phyloP scores from a whole-genome alignment of 2,113 vertebrate species.

The Mormyrus iriodes region DNA sequence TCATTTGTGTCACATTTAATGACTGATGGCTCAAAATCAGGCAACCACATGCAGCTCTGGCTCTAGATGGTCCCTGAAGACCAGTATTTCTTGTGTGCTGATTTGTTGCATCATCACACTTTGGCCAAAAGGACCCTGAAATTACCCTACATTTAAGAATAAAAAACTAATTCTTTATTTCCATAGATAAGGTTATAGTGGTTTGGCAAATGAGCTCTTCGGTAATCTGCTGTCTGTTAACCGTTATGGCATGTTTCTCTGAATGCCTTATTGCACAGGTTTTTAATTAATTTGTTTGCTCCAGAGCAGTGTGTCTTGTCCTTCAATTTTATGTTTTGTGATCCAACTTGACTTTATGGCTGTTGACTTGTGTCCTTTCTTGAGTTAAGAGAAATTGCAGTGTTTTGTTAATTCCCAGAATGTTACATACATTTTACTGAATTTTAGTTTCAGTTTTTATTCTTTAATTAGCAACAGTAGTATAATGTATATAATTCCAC shows the following conservation, averaged over 20 bases:
- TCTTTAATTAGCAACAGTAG: not conserved
- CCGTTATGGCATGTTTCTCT: not conserved
- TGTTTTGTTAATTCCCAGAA: not conserved
- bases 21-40: not conserved
- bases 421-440: not conserved
- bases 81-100: not conserved
- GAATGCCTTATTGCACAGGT: not conserved
- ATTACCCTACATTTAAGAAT: not conserved
- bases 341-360: not conserved
- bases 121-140: not conserved
- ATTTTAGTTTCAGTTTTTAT: not conserved
- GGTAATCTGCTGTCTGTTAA: constrained; percentile 2
- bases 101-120: not conserved
- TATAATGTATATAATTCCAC: not conserved
- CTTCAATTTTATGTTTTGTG: not conserved
- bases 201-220: not conserved
- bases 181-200: not conserved
- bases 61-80: not conserved
- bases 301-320: not conserved
- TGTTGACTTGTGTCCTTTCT: not conserved
- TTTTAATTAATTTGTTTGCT: not conserved
- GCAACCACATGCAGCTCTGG: not conserved
- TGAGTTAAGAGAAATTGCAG: not conserved
- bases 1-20: not conserved
- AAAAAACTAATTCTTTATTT: not conserved